Conservation (phyloP, 2,888 invertebrate genomes). For the Xanthia icteritia region DNA sequence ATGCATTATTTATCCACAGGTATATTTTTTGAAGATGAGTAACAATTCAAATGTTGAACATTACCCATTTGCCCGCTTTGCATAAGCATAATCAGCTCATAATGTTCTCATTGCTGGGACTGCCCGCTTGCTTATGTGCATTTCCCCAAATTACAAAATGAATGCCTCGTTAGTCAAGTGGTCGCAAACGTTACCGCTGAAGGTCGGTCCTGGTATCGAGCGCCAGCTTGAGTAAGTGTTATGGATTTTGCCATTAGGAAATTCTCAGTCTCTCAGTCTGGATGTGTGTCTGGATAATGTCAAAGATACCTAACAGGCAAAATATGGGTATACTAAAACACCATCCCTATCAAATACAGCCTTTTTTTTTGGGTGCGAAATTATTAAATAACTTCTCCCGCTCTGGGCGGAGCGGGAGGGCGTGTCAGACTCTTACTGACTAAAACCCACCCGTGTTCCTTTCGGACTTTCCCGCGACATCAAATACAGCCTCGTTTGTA, state of each 20-base stretch:
- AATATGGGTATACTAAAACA: not conserved
- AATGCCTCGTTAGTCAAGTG: not conserved
- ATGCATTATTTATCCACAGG: slow-evolving; percentile 5
- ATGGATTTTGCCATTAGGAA: not conserved
- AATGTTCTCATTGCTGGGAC: too few species aligned
- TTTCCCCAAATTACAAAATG: not conserved
- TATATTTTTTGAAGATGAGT: slow-evolving; percentile 13
- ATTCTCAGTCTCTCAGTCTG: not conserved
- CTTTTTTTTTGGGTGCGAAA: too few species aligned
- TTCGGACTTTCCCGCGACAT: too few species aligned
- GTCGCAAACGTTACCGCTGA: not conserved
- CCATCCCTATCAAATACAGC: not conserved
- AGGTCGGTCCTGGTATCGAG: not conserved
- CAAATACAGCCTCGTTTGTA: too few species aligned
- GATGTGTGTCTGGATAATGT: too few species aligned
- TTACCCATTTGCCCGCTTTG: not conserved
- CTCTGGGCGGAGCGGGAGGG: too few species aligned
- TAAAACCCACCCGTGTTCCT: too few species aligned
- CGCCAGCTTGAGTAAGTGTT: not conserved
- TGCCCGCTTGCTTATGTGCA: not conserved
- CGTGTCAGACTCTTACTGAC: too few species aligned
- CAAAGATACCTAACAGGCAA: not conserved
- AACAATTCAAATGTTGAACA: not conserved
- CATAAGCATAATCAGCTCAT: too few species aligned
- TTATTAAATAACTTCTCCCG: too few species aligned